These are phyloP conservation scores for Cataglyphis livida DNA, from an alignment of 2,888 invertebrate genomes.

Conservation along the genomic window DNA sequence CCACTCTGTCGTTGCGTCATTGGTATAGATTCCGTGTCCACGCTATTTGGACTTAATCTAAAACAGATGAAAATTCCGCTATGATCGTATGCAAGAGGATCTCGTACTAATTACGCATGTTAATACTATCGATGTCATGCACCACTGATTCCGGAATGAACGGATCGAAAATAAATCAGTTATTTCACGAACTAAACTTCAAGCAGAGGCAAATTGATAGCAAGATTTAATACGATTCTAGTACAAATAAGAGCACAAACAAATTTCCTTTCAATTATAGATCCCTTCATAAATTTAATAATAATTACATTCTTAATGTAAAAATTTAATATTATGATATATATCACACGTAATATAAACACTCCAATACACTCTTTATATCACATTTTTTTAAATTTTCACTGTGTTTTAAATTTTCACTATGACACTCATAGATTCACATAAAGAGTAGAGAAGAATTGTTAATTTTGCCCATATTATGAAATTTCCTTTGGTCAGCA, in stretches of 20 bases:
- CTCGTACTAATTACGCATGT: not conserved
- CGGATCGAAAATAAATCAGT: not conserved
- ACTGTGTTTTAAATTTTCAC: not conserved
- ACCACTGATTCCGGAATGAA: not conserved
- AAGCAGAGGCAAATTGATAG: not conserved
- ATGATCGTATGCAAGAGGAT: not conserved
- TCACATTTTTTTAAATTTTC: not conserved
- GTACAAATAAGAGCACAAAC: not conserved
- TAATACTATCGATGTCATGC: not conserved
- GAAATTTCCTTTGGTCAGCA: slow-evolving; percentile 1
- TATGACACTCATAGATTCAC: not conserved
- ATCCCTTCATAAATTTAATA: not conserved
- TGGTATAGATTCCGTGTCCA: slow-evolving; percentile 79
- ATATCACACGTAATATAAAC: too few relatives aligned
- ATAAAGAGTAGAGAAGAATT: not conserved
- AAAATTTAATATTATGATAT: too few relatives aligned
- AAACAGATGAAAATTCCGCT: slow-evolving; percentile 52
- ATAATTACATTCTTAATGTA: not conserved
- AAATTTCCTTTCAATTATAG: not conserved
- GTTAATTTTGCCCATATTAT: not conserved
- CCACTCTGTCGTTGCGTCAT: slow-evolving; percentile 77
- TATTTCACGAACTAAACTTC: not conserved
- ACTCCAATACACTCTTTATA: too few relatives aligned
- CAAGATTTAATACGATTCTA: not conserved
- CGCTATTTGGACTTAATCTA: slow-evolving; percentile 77